These are phyloP conservation scores for Thomomys bottae DNA, from an alignment of 2,113 vertebrate genomes.

Conservation along the genomic window DNA sequence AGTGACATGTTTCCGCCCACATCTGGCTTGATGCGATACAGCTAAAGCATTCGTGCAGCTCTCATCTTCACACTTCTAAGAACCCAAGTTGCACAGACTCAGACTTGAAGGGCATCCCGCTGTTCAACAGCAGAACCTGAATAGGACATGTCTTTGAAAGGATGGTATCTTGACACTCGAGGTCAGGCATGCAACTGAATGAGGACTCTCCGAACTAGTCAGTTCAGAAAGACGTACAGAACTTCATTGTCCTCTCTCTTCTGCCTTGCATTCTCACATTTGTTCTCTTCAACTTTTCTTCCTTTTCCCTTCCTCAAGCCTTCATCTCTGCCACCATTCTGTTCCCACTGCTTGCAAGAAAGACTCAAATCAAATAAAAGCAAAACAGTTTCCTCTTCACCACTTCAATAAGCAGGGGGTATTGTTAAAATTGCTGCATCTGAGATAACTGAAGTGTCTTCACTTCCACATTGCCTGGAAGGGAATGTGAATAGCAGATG, in stretches of 20 bases:
- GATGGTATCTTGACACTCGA: background rate
- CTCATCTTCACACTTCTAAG: background rate
- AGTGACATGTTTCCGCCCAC: slow-evolving; percentile 17
- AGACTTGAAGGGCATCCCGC: background rate
- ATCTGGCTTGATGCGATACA: background rate
- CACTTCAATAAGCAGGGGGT: slow-evolving; percentile 22
- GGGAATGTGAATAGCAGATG: background rate
- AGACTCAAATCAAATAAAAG: slow-evolving; percentile 37
- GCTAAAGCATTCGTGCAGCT: background rate
- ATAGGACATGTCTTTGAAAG: background rate
- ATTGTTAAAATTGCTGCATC: slow-evolving; percentile 22
- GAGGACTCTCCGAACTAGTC: background rate
- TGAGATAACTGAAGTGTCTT: slow-evolving; percentile 51
- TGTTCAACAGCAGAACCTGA: background rate
- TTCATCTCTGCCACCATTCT: background rate
- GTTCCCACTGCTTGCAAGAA: background rate
- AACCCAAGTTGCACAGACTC: background rate
- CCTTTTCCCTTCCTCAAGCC: background rate
- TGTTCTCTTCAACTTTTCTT: background rate
- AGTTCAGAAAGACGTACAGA: background rate
- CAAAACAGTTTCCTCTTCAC: background rate
- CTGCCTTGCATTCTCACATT: background rate
- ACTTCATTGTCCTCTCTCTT: background rate
- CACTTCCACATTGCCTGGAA: background rate
- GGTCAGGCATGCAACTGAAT: background rate